Evolutionary conservation across 2,888 invertebrate species (phyloP), one percentile per base, ranked within the genome.

Genomic region (Eilema griseolum): DNA sequence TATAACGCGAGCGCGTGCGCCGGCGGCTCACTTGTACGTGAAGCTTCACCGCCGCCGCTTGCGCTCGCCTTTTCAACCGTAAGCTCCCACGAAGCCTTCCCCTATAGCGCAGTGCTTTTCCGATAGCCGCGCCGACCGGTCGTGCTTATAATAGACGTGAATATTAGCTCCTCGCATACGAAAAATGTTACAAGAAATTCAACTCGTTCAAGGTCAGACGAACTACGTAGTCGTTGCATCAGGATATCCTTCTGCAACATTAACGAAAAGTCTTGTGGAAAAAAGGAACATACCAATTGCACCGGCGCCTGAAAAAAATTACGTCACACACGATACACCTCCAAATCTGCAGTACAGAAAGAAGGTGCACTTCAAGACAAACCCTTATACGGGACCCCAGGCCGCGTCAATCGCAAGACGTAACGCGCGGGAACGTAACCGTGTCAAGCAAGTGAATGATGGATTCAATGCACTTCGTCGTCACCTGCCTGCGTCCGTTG

Each of bases 391-490:
- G 0, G 96, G 96, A 80, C 97, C 97, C 80, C 98, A 98, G 86
- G 97, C 98, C 74, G 98, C 97, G 10, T 98, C 98, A 3, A 98
- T 99, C 60, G 98, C 98, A 0, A 95, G 99, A 70, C 96, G 99
- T 81, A 99, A 99, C 93, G 99, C 99, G 26, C 96, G 99, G 20
- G 99, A 99, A 93, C 96, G 99, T 78, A 99, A 99, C 90, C 97
- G 99, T 79, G 99, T 99, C 74, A 98, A 98, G 91, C 98, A 99
- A 96, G 98, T 98, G 88, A 98, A 98, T 94, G 98, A 98, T 90
- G 99, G 98, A 75, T 99, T 98, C 90, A 98, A 98, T 67, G 98
- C 98, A 61, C 95, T 99, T 14, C 96, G 98, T 59, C 97, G 98
- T 84, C 98, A 98, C 92, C 97, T 99, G 84, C 99, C 98, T 0